phyloP scores from a whole-genome alignment of 1,140 invertebrate species.

The Drosophila navojoa region DNA sequence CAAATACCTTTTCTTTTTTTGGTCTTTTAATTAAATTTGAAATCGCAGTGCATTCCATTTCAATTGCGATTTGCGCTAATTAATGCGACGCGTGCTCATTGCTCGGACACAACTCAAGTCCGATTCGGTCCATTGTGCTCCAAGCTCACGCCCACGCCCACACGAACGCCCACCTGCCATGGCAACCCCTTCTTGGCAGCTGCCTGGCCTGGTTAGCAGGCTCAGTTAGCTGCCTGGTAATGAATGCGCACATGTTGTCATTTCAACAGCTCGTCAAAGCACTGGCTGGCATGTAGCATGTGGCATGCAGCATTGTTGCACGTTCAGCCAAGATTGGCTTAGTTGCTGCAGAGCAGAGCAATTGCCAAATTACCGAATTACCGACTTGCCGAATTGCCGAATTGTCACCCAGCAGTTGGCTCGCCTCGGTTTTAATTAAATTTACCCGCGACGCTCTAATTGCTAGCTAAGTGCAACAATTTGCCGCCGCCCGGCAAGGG shows the following conservation, averaged over 20 bases:
- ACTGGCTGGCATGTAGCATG: conserved; percentile 21
- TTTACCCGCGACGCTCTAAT: conserved; percentile 26
- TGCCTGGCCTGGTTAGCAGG: not conserved
- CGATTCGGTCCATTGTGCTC: not conserved
- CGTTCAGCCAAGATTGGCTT: conserved; percentile 3
- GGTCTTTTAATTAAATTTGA: conserved; percentile 45
- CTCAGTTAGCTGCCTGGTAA: conserved; percentile 21
- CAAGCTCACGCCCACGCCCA: not conserved
- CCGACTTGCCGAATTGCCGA: conserved; percentile 23
- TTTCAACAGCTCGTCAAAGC: conserved; percentile 37
- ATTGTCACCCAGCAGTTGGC: conserved; percentile 2
- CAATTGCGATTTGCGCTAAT: conserved; percentile 35
- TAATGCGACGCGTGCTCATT: conserved; percentile 46
- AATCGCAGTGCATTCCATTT: conserved; percentile 40
- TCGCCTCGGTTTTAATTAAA: conserved; percentile 29
- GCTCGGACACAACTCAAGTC: conserved; percentile 26
- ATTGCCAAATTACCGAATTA: conserved; percentile 14
- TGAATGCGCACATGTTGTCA: conserved; percentile 43
- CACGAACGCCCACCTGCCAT: not conserved
- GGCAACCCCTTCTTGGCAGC: not conserved
- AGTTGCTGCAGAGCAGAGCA: not conserved
- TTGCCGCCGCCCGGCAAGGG: not conserved
- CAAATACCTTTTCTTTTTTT: not conserved
- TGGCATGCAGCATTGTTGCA: conserved; percentile 40
- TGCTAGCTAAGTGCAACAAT: conserved; percentile 17